Evolutionary conservation across 2,888 invertebrate genomes (phyloP).

Genomic region (Patella pellucida): DNA sequence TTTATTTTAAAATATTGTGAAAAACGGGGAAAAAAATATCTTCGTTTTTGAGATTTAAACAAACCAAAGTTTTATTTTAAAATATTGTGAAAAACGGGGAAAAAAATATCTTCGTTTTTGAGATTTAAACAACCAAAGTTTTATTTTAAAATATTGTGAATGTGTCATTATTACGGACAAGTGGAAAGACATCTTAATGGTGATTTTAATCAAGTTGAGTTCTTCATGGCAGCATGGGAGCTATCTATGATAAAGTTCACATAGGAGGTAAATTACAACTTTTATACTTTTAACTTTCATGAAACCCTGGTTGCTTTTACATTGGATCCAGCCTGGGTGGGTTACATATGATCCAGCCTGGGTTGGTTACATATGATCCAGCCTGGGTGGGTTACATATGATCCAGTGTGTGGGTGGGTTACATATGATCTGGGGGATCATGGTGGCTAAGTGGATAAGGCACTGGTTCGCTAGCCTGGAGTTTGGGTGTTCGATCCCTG

Average conservation of each 20-base stretch:
- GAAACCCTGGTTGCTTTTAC: too few species aligned
- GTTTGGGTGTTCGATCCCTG: too few species aligned
- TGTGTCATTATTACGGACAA: background rate
- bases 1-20: background rate
- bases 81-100: background rate
- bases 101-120: too few species aligned
- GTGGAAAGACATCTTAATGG: background rate
- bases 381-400: too few species aligned
- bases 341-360: too few species aligned
- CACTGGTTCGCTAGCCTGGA: too few species aligned
- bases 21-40: too few species aligned
- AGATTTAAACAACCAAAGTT: background rate
- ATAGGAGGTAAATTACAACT: conserved; percentile 35
- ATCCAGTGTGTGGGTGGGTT: too few species aligned
- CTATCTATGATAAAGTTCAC: conserved; percentile 42
- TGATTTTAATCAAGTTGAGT: background rate
- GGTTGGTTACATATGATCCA: too few species aligned
- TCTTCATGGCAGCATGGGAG: conserved; percentile 36
- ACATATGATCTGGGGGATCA: too few species aligned
- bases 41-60: background rate
- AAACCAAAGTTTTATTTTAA: background rate
- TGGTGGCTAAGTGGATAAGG: too few species aligned
- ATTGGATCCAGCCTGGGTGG: too few species aligned
- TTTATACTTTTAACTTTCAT: background rate
- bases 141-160: background rate